Conservation (phyloP, 1,140 invertebrate genomes). For the Orius laevigatus region DNA sequence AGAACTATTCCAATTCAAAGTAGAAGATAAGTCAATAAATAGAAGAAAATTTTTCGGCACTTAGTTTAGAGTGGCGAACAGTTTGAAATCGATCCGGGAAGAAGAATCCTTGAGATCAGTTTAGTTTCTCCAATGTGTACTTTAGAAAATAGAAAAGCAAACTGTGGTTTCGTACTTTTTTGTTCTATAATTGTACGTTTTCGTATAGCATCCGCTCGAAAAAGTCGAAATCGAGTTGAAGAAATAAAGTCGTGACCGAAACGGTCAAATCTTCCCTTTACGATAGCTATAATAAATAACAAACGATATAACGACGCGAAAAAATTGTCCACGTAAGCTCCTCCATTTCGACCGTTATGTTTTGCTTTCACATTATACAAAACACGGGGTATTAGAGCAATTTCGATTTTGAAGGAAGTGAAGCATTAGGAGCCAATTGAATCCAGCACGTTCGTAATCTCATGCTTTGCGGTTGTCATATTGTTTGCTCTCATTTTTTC, state of each 20-base stretch:
- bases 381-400: conserved; percentile 2
- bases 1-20: no score
- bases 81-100: no score
- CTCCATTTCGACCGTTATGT: conserved; percentile 7
- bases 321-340: conserved; percentile 4
- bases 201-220: no score
- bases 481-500: conserved; percentile 10
- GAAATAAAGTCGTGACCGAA: not conserved
- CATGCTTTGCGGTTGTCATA: conserved; percentile 10
- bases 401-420: not conserved
- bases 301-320: conserved; percentile 9
- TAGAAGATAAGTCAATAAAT: no score
- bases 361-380: conserved; percentile 10
- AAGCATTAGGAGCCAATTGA: conserved; percentile 2
- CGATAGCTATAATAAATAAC: conserved; percentile 7
- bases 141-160: no score
- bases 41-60: no score
- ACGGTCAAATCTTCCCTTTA: not conserved
- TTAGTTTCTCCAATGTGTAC: no score
- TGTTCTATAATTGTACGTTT: no score
- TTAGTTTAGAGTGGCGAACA: no score
- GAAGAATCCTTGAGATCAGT: no score
- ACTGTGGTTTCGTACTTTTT: no score
- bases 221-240: no score
- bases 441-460: conserved; percentile 8